Conservation (phyloP, 2,113 vertebrate genomes). For the Amphiprion ocellaris region DNA sequence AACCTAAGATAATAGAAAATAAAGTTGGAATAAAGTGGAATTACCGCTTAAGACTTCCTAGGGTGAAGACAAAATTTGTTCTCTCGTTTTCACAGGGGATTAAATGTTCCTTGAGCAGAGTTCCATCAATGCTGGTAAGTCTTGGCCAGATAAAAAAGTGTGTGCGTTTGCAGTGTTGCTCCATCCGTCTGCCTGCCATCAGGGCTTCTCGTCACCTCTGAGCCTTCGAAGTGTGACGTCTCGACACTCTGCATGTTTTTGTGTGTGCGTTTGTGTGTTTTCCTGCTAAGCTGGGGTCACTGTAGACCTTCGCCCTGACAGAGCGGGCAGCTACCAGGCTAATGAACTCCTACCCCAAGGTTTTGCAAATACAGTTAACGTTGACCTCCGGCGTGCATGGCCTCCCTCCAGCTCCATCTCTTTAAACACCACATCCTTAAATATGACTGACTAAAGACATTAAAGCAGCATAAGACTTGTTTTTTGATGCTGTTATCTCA, state of each 20-base stretch:
- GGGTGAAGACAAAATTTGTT: too few species aligned
- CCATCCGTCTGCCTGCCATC: slow-evolving; percentile 59
- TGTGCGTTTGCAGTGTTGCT: neutral
- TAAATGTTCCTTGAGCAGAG: too few species aligned
- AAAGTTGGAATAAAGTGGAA: too few species aligned
- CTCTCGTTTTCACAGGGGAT: too few species aligned
- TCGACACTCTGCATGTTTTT: neutral
- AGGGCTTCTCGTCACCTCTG: slow-evolving; percentile 59
- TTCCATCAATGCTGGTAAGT: too few species aligned
- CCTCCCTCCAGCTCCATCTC: slow-evolving; percentile 7
- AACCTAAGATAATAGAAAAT: too few species aligned
- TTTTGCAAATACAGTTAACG: slow-evolving; percentile 56
- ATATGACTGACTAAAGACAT: neutral
- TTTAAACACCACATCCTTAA: slow-evolving; percentile 1
- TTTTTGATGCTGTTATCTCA: neutral
- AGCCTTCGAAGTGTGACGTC: slow-evolving; percentile 36
- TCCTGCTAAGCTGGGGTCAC: slow-evolving; percentile 2
- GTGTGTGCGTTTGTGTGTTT: slow-evolving; percentile 8
- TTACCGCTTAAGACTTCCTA: too few species aligned
- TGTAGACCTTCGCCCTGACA: slow-evolving; percentile 46
- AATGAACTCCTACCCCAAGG: slow-evolving; percentile 42
- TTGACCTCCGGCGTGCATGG: slow-evolving; percentile 4
- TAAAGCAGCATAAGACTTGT: neutral
- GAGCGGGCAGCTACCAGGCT: slow-evolving; percentile 40
- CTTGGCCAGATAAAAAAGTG: neutral